phyloP scores from a whole-genome alignment of 2,797 vertebrate genomes.

The Sparus aurata region DNA sequence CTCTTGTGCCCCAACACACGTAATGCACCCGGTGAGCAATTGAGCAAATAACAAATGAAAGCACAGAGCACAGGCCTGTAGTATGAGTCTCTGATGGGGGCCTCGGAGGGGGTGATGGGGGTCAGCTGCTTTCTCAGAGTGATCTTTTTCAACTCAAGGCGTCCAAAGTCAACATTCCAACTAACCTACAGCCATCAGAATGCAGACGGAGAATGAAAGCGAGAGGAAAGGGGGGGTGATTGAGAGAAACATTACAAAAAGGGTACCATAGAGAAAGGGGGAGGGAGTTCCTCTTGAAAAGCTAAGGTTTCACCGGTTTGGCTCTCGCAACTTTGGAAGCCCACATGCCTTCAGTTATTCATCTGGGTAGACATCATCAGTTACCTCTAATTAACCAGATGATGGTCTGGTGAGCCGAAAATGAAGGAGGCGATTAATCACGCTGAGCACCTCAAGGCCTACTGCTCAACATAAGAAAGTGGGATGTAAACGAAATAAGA shows the following conservation, averaged over 20 bases:
- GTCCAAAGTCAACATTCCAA: slow-evolving; percentile 85
- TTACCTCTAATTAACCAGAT: slow-evolving; percentile 84
- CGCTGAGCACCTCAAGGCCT: slow-evolving; percentile 58
- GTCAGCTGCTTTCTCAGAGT: slow-evolving; percentile 77
- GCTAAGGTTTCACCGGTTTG: slow-evolving; percentile 76
- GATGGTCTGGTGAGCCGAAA: slow-evolving; percentile 87
- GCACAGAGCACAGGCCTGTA: slow-evolving; percentile 34
- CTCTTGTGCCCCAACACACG: slow-evolving; percentile 44
- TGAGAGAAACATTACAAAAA: slow-evolving; percentile 57
- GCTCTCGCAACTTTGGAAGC: slow-evolving; percentile 47
- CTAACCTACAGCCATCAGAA: slow-evolving; percentile 57
- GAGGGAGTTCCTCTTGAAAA: slow-evolving; percentile 13
- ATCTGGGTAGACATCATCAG: slow-evolving; percentile 78
- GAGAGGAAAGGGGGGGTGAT: slow-evolving; percentile 59
- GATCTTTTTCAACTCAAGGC: slow-evolving; percentile 73
- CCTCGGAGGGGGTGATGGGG: slow-evolving; percentile 47
- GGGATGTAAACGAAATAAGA: slow-evolving; percentile 32
- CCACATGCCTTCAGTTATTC: slow-evolving; percentile 67
- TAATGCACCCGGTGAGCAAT: slow-evolving; percentile 50
- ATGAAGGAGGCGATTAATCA: slow-evolving; percentile 80
- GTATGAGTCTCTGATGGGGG: slow-evolving; percentile 42
- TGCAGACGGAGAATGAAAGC: slow-evolving; percentile 36
- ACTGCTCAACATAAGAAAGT: slow-evolving; percentile 25
- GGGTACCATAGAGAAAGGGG: slow-evolving; percentile 20
- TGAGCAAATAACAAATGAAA: slow-evolving; percentile 74